Evolutionary conservation across 2,113 vertebrate genomes (phyloP).

Genomic region (Amblyornis subalaris): DNA sequence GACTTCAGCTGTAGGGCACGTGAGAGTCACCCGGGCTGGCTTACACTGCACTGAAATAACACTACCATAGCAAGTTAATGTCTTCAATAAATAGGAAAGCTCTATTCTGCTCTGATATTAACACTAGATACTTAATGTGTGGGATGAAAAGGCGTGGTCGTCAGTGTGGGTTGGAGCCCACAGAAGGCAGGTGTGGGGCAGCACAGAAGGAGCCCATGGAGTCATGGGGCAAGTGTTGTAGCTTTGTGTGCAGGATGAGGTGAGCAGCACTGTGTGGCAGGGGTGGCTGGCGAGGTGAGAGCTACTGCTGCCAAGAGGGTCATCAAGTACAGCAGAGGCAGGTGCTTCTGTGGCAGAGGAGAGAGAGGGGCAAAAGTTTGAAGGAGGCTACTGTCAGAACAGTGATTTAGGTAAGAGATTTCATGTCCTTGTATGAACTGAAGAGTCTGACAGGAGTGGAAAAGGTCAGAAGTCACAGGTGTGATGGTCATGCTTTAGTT

Average conservation of each 20-base stretch:
- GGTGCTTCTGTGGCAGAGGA: fast-evolving
- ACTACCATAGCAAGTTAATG: background rate
- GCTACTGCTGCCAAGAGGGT: fast-evolving
- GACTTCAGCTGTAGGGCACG: background rate
- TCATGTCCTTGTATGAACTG: background rate
- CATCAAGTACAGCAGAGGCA: background rate
- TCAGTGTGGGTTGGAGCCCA: background rate
- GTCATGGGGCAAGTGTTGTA: background rate
- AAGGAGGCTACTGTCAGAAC: background rate
- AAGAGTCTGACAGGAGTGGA: background rate
- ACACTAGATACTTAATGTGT: background rate
- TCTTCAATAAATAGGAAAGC: background rate
- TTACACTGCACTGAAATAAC: background rate
- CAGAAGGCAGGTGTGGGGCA: fast-evolving
- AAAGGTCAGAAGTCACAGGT: background rate
- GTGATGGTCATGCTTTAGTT: background rate
- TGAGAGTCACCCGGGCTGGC: background rate
- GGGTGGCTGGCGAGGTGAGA: background rate
- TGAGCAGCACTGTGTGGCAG: fast-evolving
- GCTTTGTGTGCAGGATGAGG: fast-evolving
- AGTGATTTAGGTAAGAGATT: background rate
- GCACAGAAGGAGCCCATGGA: background rate
- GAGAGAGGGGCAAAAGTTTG: background rate
- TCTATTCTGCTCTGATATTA: background rate
- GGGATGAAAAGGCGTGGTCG: background rate